Evolutionary conservation across 2,888 invertebrate species (phyloP).

Genomic region (Watsonalla binaria): DNA sequence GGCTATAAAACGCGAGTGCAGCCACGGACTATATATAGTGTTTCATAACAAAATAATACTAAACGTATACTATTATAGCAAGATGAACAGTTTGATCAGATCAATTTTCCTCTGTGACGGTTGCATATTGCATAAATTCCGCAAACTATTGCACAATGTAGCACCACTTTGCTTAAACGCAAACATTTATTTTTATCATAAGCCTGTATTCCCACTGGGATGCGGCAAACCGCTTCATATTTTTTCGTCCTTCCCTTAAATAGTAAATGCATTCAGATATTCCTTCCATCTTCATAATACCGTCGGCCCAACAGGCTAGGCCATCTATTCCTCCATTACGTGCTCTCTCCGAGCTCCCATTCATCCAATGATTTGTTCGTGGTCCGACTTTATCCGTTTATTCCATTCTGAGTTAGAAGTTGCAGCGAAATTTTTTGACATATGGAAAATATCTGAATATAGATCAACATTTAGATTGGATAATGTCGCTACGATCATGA

Average conservation of each 20-base stretch:
- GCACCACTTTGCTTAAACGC: conserved; percentile 4
- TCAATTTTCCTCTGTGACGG: not conserved
- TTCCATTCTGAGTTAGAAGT: not conserved
- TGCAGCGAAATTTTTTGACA: not conserved
- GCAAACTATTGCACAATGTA: conserved; percentile 5
- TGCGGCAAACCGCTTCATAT: not conserved
- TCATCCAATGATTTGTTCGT: not conserved
- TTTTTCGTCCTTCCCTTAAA: not conserved
- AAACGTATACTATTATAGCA: not conserved
- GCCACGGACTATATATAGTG: too few relatives aligned
- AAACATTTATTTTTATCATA: conserved; percentile 12
- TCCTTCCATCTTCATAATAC: not conserved
- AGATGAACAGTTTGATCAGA: not conserved
- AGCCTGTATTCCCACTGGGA: not conserved
- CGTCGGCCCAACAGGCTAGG: not conserved
- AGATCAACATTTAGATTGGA: too few relatives aligned
- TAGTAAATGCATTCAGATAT: not conserved
- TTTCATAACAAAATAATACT: not conserved
- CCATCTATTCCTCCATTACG: not conserved
- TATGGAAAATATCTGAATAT: not conserved
- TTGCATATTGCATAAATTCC: conserved; percentile 7
- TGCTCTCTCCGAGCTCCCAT: not conserved
- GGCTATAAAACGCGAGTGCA: too few relatives aligned
- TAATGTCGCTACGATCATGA: too few relatives aligned
- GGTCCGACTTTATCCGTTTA: not conserved